Conservation (phyloP, 2,797 vertebrate genomes). For the Corythornis leucogaster region DNA sequence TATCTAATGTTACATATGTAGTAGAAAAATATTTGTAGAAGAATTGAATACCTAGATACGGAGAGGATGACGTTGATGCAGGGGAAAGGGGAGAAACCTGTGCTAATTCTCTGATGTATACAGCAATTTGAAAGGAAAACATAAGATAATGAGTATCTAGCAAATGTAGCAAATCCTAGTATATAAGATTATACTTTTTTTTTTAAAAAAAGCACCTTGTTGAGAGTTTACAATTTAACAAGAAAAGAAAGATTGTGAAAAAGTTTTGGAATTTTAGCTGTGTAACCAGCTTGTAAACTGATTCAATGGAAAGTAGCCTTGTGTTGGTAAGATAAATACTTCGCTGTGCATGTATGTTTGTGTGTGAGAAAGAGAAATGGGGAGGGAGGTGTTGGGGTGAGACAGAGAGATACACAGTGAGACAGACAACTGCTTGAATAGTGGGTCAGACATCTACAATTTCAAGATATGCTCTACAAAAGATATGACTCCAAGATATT, state of each 20-base stretch:
- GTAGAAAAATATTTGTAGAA: background rate
- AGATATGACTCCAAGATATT: background rate
- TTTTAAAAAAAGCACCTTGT: background rate
- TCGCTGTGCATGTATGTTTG: accelerated
- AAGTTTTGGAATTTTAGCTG: background rate
- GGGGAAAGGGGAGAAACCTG: background rate
- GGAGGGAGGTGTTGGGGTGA: background rate
- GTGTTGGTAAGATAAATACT: background rate
- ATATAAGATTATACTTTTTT: background rate
- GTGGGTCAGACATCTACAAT: background rate
- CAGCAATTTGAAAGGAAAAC: background rate
- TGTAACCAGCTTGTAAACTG: background rate
- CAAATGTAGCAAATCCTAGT: background rate
- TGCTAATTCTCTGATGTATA: background rate
- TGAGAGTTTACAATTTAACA: background rate
- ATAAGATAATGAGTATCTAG: background rate
- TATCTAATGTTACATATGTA: constrained; percentile 29
- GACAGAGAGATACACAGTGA: background rate
- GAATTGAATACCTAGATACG: background rate
- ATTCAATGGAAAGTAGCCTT: background rate
- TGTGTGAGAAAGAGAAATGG: background rate
- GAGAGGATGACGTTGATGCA: background rate
- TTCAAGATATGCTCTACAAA: background rate
- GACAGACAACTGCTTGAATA: background rate
- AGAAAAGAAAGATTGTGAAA: background rate